These are phyloP conservation scores for Drosophila orosa DNA, from an alignment of 1,140 invertebrate species.

Conservation along the genomic window DNA sequence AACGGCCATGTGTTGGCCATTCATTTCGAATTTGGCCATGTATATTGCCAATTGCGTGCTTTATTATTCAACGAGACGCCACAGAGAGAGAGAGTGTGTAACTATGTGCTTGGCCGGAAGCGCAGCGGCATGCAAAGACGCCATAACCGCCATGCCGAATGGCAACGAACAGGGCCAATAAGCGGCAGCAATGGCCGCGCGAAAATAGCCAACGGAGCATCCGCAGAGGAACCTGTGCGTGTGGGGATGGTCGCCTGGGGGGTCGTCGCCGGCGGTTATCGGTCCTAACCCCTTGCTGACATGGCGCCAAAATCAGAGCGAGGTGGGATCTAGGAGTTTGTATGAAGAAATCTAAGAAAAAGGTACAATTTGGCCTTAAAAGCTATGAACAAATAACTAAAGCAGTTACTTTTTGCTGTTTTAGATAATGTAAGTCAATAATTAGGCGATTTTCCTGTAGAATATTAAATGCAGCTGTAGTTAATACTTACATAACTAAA, in stretches of 20 bases:
- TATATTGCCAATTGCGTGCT: constrained; percentile 34
- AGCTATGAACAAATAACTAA: background rate
- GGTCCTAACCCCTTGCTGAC: constrained; percentile 53
- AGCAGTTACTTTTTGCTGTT: background rate
- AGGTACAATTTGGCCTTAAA: fast-evolving
- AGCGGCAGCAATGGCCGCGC: constrained; percentile 1
- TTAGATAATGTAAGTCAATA: too few species aligned
- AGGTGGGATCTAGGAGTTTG: constrained; percentile 28
- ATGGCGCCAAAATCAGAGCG: constrained; percentile 54
- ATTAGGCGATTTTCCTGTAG: too few species aligned
- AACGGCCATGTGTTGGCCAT: constrained; percentile 36
- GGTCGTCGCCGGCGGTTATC: constrained; percentile 25
- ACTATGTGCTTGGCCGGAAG: constrained; percentile 51
- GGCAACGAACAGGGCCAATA: constrained; percentile 6
- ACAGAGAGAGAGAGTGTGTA: constrained; percentile 1
- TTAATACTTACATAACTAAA: too few species aligned
- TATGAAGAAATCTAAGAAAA: fast-evolving
- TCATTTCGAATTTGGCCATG: constrained; percentile 39
- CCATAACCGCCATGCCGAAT: constrained; percentile 64
- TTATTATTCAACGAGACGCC: constrained; percentile 10
- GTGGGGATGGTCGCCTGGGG: constrained; percentile 21
- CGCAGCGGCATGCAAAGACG: constrained; percentile 75
- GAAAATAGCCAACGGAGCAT: constrained; percentile 26
- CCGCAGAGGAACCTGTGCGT: constrained; percentile 44
- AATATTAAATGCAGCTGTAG: too few species aligned